Base-by-base conservation (phyloP, 2,888 invertebrate genomes). In the Phlogophora meticulosa region DNA sequence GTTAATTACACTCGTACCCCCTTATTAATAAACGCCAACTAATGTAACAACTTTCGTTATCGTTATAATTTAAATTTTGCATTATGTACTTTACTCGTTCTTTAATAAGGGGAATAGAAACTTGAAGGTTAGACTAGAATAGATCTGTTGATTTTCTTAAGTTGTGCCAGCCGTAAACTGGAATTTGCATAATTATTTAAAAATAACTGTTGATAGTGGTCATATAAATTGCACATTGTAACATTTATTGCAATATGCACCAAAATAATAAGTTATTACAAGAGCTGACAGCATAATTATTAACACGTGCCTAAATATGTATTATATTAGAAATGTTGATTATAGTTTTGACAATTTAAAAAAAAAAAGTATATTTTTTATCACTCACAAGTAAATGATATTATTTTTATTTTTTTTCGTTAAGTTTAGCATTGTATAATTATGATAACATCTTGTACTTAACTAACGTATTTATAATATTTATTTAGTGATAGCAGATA, bases 61-160 rank as follows among this genome's bases (percentile, higher is more conserved):
- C 28, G 28, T 28, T 28, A 28, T 28, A 28, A 28, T 28, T 28
- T 4, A n/a, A n/a, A n/a, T n/a, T n/a, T n/a, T n/a, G n/a, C n/a
- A n/a, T n/a, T n/a, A n/a, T n/a, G n/a, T n/a, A 34, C 32, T 51
- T 32, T 13, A 51, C 32, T 17, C 7, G 13, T 34, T 7, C 13
- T 32, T 51, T 17, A 34, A 34, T 51, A 13, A 34, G 13, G 13
- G 17, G 20, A 13, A 7, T 51, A 51, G 11, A 36, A 15, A 51
- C 20, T 36, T 46, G 56, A 71, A 70, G 55, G 43, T 71, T 65
- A 52, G 65, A 9, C 38, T 66, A 63, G 46, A 57, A 69, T 74
- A 73, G 80, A 78, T 78, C 76, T 81, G 81, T 79, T 74, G 63
- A 72, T 53, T 74, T 66, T 65, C 28, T 73, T 61, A 66, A 56